Conservation (phyloP, 2,888 invertebrate genomes). For the Macrostomum cliftonense region DNA sequence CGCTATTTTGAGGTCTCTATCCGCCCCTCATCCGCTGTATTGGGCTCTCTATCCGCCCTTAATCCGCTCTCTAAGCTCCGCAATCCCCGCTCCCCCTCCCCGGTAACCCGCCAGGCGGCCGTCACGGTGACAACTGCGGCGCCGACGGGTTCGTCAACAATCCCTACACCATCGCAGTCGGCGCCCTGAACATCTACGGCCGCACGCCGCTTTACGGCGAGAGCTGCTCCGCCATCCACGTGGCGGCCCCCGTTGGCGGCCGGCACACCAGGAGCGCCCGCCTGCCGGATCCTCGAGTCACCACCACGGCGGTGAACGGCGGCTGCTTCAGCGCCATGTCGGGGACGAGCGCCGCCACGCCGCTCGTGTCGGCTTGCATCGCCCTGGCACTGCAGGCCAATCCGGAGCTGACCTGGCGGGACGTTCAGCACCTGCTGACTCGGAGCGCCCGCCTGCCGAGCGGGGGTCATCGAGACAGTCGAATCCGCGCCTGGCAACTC, state of each 20-base stretch:
- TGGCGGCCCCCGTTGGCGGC: slow-evolving; percentile 1
- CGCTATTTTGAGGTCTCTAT: no score
- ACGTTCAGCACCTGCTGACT: slow-evolving; percentile 17
- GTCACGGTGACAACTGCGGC: not conserved
- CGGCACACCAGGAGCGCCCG: not conserved
- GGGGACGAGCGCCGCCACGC: slow-evolving; percentile 4
- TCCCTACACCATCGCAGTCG: not conserved
- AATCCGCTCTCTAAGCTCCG: no score
- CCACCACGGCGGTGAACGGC: not conserved
- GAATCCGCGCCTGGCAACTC: slow-evolving; percentile 11
- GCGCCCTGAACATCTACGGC: not conserved
- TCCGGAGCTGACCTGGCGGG: slow-evolving; percentile 17
- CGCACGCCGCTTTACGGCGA: not conserved
- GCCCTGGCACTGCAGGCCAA: slow-evolving; percentile 3
- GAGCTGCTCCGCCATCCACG: not conserved
- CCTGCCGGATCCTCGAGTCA: not conserved
- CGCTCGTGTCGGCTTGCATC: slow-evolving; percentile 1
- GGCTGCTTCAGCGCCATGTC: not conserved
- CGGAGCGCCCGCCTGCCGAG: slow-evolving; percentile 14
- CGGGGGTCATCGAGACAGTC: slow-evolving; percentile 5
- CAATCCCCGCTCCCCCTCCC: not conserved
- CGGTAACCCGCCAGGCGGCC: not conserved
- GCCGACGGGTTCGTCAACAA: slow-evolving; percentile 3
- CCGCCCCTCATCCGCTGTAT: no score
- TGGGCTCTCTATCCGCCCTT: no score